Evolutionary conservation across 1,140 invertebrate genomes (phyloP).

Genomic region (Caenorhabditis latens): DNA sequence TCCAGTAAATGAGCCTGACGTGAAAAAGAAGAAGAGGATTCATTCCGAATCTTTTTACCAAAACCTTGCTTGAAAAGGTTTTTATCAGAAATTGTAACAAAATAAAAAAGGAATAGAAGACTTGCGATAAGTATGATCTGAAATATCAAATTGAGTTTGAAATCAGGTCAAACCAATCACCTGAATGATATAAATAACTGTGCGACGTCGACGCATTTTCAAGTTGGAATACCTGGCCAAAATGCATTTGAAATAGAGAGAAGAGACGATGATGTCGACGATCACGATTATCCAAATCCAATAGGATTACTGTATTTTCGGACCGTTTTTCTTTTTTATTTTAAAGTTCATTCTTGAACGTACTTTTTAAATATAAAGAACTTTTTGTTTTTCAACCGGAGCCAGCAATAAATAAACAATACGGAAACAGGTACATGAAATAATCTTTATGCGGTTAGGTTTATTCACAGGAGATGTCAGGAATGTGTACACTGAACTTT

Average conservation of each 20-base stretch:
- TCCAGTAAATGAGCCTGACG: constrained; percentile 39
- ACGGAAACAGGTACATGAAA: no score
- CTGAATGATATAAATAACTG: neutral
- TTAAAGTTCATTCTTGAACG: neutral
- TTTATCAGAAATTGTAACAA: neutral
- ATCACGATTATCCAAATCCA: neutral
- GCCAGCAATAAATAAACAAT: no score
- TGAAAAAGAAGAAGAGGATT: neutral
- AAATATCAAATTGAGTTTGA: neutral
- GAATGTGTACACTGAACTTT: neutral
- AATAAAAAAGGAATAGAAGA: neutral
- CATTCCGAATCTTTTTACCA: neutral
- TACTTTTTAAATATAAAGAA: no score
- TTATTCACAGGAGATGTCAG: no score
- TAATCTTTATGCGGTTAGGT: no score
- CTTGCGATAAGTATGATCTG: neutral
- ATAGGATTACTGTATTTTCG: neutral
- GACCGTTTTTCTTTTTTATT: neutral
- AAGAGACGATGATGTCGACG: neutral
- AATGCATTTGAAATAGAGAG: neutral
- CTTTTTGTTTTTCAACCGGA: neutral
- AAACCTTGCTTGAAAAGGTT: neutral
- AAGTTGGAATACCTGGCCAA: neutral
- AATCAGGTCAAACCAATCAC: neutral
- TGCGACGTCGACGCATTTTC: constrained; percentile 20